Base-by-base conservation (phyloP, 1,140 invertebrate genomes). In the Brachionus paranguensis region DNA sequence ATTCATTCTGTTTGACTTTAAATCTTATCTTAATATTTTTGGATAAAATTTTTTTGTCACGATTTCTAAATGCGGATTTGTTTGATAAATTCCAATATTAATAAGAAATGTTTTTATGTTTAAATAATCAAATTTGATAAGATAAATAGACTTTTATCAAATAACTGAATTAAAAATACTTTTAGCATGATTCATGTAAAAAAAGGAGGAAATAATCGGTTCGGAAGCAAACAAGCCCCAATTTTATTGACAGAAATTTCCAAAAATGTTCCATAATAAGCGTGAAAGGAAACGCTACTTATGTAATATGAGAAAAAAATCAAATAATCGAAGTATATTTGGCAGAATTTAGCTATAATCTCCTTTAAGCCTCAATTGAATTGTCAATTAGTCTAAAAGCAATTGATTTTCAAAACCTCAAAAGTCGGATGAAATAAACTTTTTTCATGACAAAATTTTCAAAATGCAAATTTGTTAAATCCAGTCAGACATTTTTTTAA, bases 171-270 rank as follows among this genome's bases (percentile, higher is more conserved):
- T 60, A 20, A 60, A 60, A 60, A 60, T 60, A 60, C 53, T 60
- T 24, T 60, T 24, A 60, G 17, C 17, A 20, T 60, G 53, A 60
- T 60, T 60, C 53, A 60, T 60, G 84, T 79, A 86, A 85, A 24
- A 64, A 86, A 78, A 85, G 87, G 64, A 14, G 53, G 29, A 84
- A 84, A 20, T 20, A 60, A 60, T 60, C 53, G 53, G 20, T 60
- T 24, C 20, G 10, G 10, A 60, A 60, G 20, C 53, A 60, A 60
- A 60, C 53, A 60, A 60, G 53, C n/a, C 53, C 53, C n/a, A 60
- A 60, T 60, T 60, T 60, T 60, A 24, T 60, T 60, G 53, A 60
- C 53, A 60, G 53, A 60, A 20, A 60, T 20, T 24, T 60, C 20
- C 53, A 60, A 24, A 85, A 43, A 7, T 86, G 78, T 47, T 72